Evolutionary conservation across 2,797 vertebrate species (phyloP).

Genomic region (Anableps anableps): DNA sequence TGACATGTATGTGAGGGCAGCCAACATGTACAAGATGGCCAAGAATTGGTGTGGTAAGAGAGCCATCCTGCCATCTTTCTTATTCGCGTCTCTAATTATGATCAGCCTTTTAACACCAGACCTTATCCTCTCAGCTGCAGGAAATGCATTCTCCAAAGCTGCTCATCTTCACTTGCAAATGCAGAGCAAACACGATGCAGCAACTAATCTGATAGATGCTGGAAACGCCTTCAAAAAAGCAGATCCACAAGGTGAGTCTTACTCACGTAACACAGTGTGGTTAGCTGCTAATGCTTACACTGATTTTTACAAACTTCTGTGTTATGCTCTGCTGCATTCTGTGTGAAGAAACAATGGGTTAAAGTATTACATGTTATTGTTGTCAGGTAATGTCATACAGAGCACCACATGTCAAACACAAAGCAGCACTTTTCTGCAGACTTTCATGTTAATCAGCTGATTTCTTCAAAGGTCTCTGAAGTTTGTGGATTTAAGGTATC

Average conservation of each 20-base stretch:
- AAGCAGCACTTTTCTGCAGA: neutral
- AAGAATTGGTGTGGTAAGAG: constrained; percentile 94
- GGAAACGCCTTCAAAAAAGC: constrained; percentile 97
- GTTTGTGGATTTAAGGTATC: neutral
- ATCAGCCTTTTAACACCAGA: neutral
- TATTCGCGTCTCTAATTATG: neutral
- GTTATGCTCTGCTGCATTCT: neutral
- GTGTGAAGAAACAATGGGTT: neutral
- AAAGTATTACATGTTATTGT: neutral
- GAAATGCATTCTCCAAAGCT: constrained; percentile 91
- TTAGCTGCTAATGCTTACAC: neutral
- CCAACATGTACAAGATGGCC: constrained; percentile 97
- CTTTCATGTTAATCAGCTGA: neutral
- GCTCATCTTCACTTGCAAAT: constrained; percentile 91
- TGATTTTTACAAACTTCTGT: neutral
- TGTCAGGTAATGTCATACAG: neutral
- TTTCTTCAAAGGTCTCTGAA: neutral
- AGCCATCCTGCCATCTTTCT: neutral
- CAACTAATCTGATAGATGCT: constrained; percentile 91
- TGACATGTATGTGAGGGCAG: constrained; percentile 90
- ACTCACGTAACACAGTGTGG: neutral
- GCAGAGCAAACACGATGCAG: constrained; percentile 95
- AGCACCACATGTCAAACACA: neutral
- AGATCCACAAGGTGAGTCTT: constrained; percentile 88
- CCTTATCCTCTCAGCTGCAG: constrained; percentile 82